A percentile compares a stretch with the other conserved stretches of the same genome.
These are phyloP conservation scores for Pseudoips prasinana DNA, from an alignment of 2,888 invertebrate species.

Conservation along the genomic window DNA sequence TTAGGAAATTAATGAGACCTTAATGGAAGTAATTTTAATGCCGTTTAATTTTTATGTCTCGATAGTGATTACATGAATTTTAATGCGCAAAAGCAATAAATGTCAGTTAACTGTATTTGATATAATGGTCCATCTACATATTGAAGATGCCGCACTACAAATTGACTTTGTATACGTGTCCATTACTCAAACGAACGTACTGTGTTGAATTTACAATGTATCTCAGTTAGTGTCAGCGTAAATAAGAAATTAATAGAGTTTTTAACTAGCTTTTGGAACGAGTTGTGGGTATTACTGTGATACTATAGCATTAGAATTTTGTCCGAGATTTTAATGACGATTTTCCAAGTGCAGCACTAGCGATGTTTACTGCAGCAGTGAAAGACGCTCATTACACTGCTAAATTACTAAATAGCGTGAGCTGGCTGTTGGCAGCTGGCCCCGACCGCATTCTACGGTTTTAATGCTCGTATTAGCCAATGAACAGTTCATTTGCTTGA, in stretches of 20 bases:
- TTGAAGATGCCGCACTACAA: constrained; percentile 56
- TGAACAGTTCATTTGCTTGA: constrained; percentile 61
- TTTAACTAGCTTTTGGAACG: constrained; percentile 24
- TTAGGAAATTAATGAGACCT: constrained; percentile 74
- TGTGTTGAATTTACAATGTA: constrained; percentile 41
- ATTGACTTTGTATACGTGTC: constrained; percentile 46
- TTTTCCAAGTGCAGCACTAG: constrained; percentile 23
- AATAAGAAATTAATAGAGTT: constrained; percentile 43
- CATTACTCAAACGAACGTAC: constrained; percentile 46
- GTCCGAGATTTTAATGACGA: constrained; percentile 26
- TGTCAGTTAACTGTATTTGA: constrained; percentile 55
- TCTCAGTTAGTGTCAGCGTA: constrained; percentile 44
- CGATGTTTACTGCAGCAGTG: constrained; percentile 26
- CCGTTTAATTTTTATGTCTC: constrained; percentile 61
- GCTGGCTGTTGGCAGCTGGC: constrained; percentile 33
- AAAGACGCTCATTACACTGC: constrained; percentile 52
- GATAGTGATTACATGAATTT: constrained; percentile 67
- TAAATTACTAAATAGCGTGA: constrained; percentile 67
- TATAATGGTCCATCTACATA: constrained; percentile 51
- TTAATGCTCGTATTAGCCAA: constrained; percentile 56
- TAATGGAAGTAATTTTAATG: constrained; percentile 72
- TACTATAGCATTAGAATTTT: constrained; percentile 15
- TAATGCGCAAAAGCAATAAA: constrained; percentile 71
- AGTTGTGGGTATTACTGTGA: constrained; percentile 10
- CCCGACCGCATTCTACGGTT: constrained; percentile 50